phyloP scores from a whole-genome alignment of 2,113 vertebrate species.

The Pica pica region DNA sequence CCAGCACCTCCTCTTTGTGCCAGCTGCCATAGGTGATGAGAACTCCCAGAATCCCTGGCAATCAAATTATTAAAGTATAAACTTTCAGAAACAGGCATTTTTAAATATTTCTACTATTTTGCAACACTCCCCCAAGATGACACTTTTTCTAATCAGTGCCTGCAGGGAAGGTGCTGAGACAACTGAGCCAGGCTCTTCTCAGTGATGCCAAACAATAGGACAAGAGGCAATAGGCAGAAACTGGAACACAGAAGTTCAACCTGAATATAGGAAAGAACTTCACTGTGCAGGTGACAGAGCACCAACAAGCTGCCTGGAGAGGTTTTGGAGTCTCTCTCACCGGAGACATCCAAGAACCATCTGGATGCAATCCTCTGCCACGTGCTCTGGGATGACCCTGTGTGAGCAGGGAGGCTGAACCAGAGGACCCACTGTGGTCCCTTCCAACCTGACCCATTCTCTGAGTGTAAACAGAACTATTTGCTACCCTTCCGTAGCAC shows the following conservation, averaged over 20 bases:
- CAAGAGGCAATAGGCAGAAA: background rate
- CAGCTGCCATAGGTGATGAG: background rate
- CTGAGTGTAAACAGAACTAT: background rate
- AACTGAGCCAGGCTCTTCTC: background rate
- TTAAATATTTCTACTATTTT: background rate
- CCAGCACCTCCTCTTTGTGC: background rate
- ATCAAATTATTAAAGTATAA: background rate
- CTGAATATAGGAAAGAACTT: background rate
- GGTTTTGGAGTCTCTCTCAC: background rate
- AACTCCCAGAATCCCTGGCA: background rate
- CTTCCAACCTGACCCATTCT: background rate
- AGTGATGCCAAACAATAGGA: background rate
- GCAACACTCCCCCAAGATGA: background rate
- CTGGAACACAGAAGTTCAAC: background rate
- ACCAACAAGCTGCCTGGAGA: background rate
- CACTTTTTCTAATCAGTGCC: background rate
- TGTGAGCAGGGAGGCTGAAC: background rate
- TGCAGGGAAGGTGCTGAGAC: background rate
- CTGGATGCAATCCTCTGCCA: background rate
- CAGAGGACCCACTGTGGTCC: background rate
- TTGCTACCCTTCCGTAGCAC: background rate
- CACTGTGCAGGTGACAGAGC: background rate
- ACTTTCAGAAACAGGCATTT: background rate
- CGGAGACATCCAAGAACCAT: too few species aligned
- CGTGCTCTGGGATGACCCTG: background rate